A percentile compares a stretch with the other conserved stretches of the same genome.
These are phyloP conservation scores for Triplophysa rosa DNA, from an alignment of 2,113 vertebrate species.

Conservation along the genomic window DNA sequence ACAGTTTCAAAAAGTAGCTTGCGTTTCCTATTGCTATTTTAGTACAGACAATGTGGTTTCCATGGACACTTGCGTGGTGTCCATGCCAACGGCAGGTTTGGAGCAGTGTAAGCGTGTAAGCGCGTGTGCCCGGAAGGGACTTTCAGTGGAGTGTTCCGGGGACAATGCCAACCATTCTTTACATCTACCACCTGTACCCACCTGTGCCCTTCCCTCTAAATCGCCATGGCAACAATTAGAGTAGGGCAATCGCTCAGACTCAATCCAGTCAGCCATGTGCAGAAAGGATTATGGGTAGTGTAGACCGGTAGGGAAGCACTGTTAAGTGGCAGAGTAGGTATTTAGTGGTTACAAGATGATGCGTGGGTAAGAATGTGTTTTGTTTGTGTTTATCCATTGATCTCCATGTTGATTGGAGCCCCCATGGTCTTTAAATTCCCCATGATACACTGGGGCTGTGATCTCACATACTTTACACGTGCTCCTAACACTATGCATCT, in stretches of 20 bases:
- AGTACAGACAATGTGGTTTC: conserved; percentile 56
- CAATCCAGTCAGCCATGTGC: not conserved
- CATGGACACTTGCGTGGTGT: conserved; percentile 57
- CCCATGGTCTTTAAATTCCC: conserved; percentile 22
- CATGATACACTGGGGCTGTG: conserved; percentile 35
- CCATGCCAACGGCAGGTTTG: conserved; percentile 56
- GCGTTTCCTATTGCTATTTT: conserved; percentile 52
- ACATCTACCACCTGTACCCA: conserved; percentile 46
- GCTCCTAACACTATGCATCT: conserved; percentile 48
- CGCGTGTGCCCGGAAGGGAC: conserved; percentile 22
- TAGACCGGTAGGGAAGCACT: not conserved
- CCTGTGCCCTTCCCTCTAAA: conserved; percentile 36
- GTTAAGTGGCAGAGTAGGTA: conserved; percentile 11
- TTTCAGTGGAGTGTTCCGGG: conserved; percentile 39
- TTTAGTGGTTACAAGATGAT: conserved; percentile 24
- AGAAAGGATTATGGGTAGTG: not conserved
- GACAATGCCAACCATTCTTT: conserved; percentile 45
- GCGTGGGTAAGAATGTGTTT: conserved; percentile 27
- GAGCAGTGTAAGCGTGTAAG: conserved; percentile 32
- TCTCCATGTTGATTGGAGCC: conserved; percentile 39
- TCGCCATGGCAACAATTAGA: conserved; percentile 49
- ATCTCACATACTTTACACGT: conserved; percentile 48
- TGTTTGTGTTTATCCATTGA: conserved; percentile 45
- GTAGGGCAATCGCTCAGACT: conserved; percentile 35
- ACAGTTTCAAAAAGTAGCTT: conserved; percentile 40